These are phyloP conservation scores for Bombyx huttoni DNA, from an alignment of 2,888 invertebrate genomes.

Conservation along the genomic window DNA sequence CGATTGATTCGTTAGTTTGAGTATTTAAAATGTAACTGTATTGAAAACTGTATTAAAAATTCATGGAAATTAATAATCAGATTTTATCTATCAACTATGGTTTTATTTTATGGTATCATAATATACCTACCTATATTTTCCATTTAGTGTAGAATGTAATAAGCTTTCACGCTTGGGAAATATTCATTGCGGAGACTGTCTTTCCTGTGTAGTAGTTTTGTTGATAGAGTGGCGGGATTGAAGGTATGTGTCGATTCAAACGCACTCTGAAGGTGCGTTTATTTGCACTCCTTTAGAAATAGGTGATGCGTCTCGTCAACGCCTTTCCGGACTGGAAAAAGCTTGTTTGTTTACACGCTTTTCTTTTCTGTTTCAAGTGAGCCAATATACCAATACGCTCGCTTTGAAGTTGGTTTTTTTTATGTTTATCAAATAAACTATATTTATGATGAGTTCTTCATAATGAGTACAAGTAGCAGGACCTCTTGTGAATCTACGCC, in stretches of 20 bases:
- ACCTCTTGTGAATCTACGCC: too few relatives aligned
- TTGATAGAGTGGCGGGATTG: slow-evolving; percentile 24
- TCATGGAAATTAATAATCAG: too few relatives aligned
- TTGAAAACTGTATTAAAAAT: too few relatives aligned
- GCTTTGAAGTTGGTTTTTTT: background rate
- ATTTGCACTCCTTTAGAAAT: slow-evolving; percentile 60
- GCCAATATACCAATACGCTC: background rate
- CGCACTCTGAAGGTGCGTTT: slow-evolving; percentile 56
- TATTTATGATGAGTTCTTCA: too few relatives aligned
- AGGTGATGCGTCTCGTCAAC: slow-evolving; percentile 58
- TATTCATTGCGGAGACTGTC: background rate
- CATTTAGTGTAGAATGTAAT: too few relatives aligned
- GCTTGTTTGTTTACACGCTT: slow-evolving; percentile 39
- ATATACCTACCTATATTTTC: too few relatives aligned
- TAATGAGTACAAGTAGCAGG: too few relatives aligned
- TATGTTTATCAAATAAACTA: background rate
- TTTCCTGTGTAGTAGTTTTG: slow-evolving; percentile 12
- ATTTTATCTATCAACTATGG: too few relatives aligned
- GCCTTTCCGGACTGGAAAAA: slow-evolving; percentile 40
- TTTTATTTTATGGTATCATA: too few relatives aligned
- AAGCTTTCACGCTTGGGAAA: background rate
- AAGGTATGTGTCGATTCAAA: slow-evolving; percentile 51
- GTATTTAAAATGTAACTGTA: too few relatives aligned
- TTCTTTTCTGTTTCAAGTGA: slow-evolving; percentile 13
- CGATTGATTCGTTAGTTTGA: too few relatives aligned